A percentile compares a stretch with the other conserved stretches of the same genome.
These are phyloP conservation scores for Sebastes matsubarae DNA, from an alignment of 2,797 vertebrate species.

Conservation along the genomic window DNA sequence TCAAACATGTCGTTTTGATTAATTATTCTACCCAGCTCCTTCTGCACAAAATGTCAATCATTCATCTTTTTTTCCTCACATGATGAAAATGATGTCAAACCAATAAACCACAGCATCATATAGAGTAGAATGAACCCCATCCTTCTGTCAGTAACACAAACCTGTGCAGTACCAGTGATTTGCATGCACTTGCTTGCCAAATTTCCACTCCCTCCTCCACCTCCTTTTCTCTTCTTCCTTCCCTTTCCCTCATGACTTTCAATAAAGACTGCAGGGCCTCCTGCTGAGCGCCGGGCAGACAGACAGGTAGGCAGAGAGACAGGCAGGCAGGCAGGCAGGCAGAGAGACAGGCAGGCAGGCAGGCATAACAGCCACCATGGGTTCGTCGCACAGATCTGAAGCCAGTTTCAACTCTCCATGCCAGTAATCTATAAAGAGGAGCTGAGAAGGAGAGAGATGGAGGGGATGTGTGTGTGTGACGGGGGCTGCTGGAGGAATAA, in stretches of 20 bases:
- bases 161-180: slow-evolving; percentile 11
- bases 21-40: no score
- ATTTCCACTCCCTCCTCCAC: slow-evolving; percentile 30
- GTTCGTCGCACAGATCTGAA: slow-evolving; percentile 72
- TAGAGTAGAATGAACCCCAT: neutral
- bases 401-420: slow-evolving; percentile 77
- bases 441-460: slow-evolving; percentile 29
- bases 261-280: slow-evolving; percentile 64
- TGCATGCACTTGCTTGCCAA: slow-evolving; percentile 33
- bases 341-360: slow-evolving; percentile 18
- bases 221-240: slow-evolving; percentile 22
- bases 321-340: slow-evolving; percentile 37
- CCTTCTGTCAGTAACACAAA: slow-evolving; percentile 23
- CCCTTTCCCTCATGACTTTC: slow-evolving; percentile 62
- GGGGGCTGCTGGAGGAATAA: slow-evolving; percentile 27
- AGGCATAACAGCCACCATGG: slow-evolving; percentile 49
- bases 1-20: no score
- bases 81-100: neutral
- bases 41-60: neutral
- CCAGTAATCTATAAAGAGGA: slow-evolving; percentile 77
- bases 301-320: slow-evolving; percentile 45
- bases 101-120: neutral
- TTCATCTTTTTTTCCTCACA: neutral
- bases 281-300: slow-evolving; percentile 43
- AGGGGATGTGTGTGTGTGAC: neutral